Percentiles rank a stretch among this genome's conserved stretches.
Evolutionary conservation across 53 echinoderm and acorn worm species (phyloP).

Genomic region (Apostichopus leukothele): DNA sequence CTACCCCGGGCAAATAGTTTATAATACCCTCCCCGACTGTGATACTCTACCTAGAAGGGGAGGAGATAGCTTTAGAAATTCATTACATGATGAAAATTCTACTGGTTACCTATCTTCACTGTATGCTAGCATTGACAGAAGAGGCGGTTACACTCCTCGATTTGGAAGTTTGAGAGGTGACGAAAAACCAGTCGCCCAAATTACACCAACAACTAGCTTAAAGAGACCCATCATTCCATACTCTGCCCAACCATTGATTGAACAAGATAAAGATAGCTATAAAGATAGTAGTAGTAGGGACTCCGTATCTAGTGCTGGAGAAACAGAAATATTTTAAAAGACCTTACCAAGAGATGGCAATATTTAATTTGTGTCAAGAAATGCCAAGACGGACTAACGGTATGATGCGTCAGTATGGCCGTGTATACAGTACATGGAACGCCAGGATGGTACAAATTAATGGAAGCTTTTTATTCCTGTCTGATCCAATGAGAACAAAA

Average conservation of each 20-base stretch:
- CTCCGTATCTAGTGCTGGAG: constrained; percentile 3
- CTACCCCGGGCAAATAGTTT: constrained; percentile 52
- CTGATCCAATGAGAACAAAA: too few relatives aligned
- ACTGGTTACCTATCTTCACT: constrained; percentile 85
- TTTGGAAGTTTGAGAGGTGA: constrained; percentile 55
- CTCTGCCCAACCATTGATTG: constrained; percentile 29
- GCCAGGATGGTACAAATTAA: too few relatives aligned
- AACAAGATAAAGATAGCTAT: constrained; percentile 25
- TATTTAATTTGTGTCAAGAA: too few relatives aligned
- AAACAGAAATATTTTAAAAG: constrained; percentile 34
- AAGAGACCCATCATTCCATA: constrained; percentile 10
- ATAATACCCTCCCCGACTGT: constrained; percentile 44
- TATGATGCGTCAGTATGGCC: too few relatives aligned
- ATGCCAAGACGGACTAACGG: too few relatives aligned
- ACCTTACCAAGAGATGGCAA: too few relatives aligned
- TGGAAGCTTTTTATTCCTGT: too few relatives aligned
- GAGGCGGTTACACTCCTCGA: constrained; percentile 49
- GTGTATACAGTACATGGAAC: too few relatives aligned
- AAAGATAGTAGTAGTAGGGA: constrained; percentile 18
- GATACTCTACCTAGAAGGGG: constrained; percentile 1
- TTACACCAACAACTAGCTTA: constrained; percentile 63
- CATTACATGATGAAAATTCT: constrained; percentile 61
- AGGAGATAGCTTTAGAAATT: not conserved
- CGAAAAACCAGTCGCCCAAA: constrained; percentile 72
- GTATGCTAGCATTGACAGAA: constrained; percentile 82